Base-by-base conservation (phyloP, 2,888 invertebrate species). In the Platerodrilus igneus region DNA sequence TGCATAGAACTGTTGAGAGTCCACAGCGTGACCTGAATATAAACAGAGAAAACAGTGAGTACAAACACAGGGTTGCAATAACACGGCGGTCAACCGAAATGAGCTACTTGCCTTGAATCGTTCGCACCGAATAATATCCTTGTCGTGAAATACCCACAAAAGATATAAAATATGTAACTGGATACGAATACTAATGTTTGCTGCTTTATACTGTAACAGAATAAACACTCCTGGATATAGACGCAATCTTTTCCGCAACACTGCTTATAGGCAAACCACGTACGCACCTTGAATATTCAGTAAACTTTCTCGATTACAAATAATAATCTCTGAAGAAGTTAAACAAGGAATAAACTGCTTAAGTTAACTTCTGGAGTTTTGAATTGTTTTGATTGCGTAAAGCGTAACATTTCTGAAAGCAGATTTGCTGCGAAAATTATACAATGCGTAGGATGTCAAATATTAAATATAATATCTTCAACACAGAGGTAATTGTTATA, bases 131-230 rank as follows among this genome's bases (percentile, higher is more conserved):
- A 63, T 63, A 63, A 63, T 62, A 60, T 57, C 60, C 56, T 54
- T 60, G 62, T 61, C 61, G 59, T 55, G 57, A 57, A 62, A 61
- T 58, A 53, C 59, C 61, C 58, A 57, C 63, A 62, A 62, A 63
- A 64, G 64, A 64, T 63, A 65, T 65, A 64, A 65, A 65, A 64
- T 65, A 64, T 64, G 61, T 61, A 56, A 52, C 63, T 48, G 50
- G 57, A 32, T 43, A 48, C 41, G 65, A 63, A 65, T 65, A 64
- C 63, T 63, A 63, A 65, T 61, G 47, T 31, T 13, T 23, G 23
- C 37, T 31, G 27, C 20, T 20, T 9, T 30, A 39, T 43, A 43
- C 39, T 39, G 38, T 39, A 38, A 39, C 35, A 35, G 35, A 31
- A 38, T 27, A 39, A 35, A 29, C 22, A 9, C 21, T 38, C 38